A percentile compares a stretch with the other conserved stretches of the same genome.
phyloP scores from a whole-genome alignment of 2,888 invertebrate species.

The Meiosimyza platycephala region DNA sequence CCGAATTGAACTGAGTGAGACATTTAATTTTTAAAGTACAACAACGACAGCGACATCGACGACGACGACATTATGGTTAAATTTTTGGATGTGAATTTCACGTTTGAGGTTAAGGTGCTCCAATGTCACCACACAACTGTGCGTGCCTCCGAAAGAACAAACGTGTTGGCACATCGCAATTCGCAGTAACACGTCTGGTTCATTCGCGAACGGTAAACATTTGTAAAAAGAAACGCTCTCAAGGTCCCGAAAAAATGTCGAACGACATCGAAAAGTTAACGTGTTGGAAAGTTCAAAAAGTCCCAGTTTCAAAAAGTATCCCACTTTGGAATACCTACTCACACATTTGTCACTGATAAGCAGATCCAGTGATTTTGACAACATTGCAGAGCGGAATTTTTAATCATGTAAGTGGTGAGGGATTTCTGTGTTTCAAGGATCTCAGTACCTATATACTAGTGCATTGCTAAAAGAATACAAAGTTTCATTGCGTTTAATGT shows the following conservation, averaged over 20 bases:
- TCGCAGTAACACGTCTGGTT: constrained; percentile 47
- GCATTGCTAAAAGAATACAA: too few relatives aligned
- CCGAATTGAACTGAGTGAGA: constrained; percentile 41
- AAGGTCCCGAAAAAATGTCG: not conserved
- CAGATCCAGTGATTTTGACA: too few relatives aligned
- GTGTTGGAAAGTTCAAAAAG: not conserved
- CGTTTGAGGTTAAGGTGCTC: constrained; percentile 59
- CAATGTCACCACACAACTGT: constrained; percentile 58
- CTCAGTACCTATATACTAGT: too few relatives aligned
- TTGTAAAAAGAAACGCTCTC: not conserved
- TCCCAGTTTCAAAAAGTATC: too few relatives aligned
- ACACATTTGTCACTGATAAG: too few relatives aligned
- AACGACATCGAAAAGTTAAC: not conserved
- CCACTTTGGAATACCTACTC: too few relatives aligned
- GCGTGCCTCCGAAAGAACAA: constrained; percentile 40
- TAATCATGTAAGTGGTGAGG: too few relatives aligned
- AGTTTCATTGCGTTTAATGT: too few relatives aligned
- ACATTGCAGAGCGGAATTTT: too few relatives aligned
- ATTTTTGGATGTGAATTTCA: constrained; percentile 45
- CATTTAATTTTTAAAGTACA: constrained; percentile 44
- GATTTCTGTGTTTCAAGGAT: too few relatives aligned
- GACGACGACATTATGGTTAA: constrained; percentile 8
- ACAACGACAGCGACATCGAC: constrained; percentile 9
- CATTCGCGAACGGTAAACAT: constrained; percentile 35
- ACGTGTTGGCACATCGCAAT: constrained; percentile 49